Conservation (phyloP, 2,797 vertebrate genomes). For the Morelia viridis region DNA sequence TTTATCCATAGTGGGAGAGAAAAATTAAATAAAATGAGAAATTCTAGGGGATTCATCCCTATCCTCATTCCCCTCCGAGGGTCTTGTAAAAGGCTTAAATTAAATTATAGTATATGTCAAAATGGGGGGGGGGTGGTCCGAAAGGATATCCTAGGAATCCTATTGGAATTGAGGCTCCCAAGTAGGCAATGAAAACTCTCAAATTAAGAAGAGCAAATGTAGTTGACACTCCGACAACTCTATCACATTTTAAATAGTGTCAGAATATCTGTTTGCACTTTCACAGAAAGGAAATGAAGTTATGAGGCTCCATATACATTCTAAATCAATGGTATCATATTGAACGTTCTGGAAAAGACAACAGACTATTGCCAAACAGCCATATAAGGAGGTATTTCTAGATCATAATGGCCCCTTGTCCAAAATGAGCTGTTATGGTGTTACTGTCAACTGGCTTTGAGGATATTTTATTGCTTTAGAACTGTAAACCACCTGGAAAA, state of each 20-base stretch:
- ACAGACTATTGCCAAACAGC: background rate
- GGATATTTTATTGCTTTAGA: background rate
- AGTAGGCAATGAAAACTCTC: no score
- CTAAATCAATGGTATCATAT: background rate
- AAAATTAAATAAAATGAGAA: background rate
- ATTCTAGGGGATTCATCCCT: background rate
- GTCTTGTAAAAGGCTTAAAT: background rate
- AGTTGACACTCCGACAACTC: background rate
- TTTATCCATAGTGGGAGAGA: conserved; percentile 28
- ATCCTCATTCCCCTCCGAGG: background rate
- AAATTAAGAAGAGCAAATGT: background rate
- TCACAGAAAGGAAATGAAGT: background rate
- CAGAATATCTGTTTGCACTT: background rate
- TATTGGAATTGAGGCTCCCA: background rate
- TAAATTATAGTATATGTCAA: background rate
- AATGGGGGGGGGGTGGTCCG: background rate
- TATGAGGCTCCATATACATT: background rate
- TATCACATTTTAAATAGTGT: background rate
- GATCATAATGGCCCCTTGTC: background rate
- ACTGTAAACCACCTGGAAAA: background rate
- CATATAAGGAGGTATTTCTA: background rate
- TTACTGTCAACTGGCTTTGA: background rate
- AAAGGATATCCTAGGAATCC: background rate
- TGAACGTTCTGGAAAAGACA: background rate
- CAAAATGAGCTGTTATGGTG: background rate